Percentiles rank a stretch among this genome's conserved stretches.
phyloP scores from a whole-genome alignment of 2,113 vertebrate species.

The Hippocampus comes region DNA sequence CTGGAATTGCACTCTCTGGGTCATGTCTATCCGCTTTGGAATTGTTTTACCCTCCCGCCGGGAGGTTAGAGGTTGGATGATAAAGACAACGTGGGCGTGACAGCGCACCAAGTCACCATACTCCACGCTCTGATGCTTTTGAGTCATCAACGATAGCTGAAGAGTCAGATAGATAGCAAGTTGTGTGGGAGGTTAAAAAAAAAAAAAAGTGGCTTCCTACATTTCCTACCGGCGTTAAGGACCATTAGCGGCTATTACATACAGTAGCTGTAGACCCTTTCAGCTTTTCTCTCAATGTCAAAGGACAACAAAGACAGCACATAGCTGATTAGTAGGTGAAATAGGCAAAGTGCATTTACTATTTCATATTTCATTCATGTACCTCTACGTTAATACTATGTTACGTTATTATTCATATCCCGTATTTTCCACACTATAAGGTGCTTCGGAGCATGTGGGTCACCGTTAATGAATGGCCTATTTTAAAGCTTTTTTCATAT shows the following conservation, averaged over 20 bases:
- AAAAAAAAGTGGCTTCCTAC: conserved; percentile 25
- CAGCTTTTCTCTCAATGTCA: not conserved
- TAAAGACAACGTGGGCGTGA: conserved; percentile 33
- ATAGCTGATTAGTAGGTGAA: conserved; percentile 2
- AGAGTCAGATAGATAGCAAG: conserved; percentile 42
- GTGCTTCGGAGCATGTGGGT: too few relatives aligned
- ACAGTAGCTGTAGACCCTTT: conserved; percentile 1
- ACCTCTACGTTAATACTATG: not conserved
- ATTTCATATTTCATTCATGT: too few relatives aligned
- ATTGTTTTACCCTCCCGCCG: not conserved
- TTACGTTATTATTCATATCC: not conserved
- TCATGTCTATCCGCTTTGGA: not conserved
- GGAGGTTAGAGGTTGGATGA: conserved; percentile 24
- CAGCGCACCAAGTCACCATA: conserved; percentile 34
- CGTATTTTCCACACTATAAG: too few relatives aligned
- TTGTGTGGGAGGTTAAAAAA: conserved; percentile 26
- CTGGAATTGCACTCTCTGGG: too few relatives aligned
- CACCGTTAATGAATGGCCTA: too few relatives aligned
- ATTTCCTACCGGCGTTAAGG: conserved; percentile 21
- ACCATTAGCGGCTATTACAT: conserved; percentile 33
- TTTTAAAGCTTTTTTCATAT: too few relatives aligned
- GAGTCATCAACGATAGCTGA: conserved; percentile 40
- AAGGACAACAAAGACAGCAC: not conserved
- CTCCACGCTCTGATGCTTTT: conserved; percentile 31
- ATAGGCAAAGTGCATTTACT: not conserved